Evolutionary conservation across 2,888 invertebrate genomes (phyloP).

Genomic region (Lucinisca nassula): DNA sequence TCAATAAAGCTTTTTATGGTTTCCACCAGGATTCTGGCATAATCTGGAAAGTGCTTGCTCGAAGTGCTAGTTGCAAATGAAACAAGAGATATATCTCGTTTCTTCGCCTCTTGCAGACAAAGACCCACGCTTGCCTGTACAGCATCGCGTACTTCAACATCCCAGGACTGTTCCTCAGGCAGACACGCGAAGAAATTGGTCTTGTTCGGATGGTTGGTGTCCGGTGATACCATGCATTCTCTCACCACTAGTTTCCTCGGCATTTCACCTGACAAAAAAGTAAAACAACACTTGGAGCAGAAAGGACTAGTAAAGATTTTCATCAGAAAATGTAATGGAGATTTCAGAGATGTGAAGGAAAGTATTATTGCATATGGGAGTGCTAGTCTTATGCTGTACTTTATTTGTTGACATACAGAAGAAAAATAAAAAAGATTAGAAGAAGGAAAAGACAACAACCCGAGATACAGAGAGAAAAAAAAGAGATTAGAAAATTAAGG

Average conservation of each 20-base stretch:
- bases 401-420: background rate
- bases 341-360: background rate
- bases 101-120: background rate
- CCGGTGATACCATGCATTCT: background rate
- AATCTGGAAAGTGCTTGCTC: background rate
- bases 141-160: background rate
- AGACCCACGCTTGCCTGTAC: background rate
- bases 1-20: background rate
- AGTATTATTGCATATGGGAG: background rate
- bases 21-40: background rate
- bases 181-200: background rate
- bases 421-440: background rate
- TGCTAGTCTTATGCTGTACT: background rate
- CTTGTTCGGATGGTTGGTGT: background rate
- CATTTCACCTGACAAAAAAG: background rate
- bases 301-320: background rate
- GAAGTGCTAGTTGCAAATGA: background rate
- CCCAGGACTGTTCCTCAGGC: background rate
- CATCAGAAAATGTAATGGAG: background rate
- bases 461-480: no score
- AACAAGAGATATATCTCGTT: background rate
- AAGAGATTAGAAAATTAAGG: no score
- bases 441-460: no score
- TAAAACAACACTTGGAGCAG: no score
- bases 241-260: background rate